phyloP scores from a whole-genome alignment of 2,113 vertebrate species.

The Phoenicopterus ruber region DNA sequence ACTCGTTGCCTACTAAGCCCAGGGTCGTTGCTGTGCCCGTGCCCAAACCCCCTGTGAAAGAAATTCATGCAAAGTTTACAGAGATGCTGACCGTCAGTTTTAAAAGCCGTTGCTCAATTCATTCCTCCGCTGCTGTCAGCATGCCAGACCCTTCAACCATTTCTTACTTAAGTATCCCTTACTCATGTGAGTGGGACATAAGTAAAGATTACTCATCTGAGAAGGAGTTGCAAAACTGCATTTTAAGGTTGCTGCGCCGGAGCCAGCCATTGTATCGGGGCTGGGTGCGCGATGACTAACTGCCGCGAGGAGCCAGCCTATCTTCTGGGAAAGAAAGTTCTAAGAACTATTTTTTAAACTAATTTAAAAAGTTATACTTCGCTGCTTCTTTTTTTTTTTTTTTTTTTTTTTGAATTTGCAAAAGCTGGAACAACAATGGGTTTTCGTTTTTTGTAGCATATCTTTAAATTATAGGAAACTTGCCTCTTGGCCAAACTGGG shows the following conservation, averaged over 20 bases:
- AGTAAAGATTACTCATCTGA: background rate
- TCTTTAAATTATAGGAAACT: slow-evolving; percentile 29
- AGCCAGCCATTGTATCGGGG: background rate
- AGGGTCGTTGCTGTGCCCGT: background rate
- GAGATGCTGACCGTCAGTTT: background rate
- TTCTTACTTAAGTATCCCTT: slow-evolving; percentile 5
- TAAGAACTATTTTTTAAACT: slow-evolving; percentile 10
- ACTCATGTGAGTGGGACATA: slow-evolving; percentile 15
- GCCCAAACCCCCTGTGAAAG: background rate
- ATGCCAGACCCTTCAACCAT: slow-evolving; percentile 17
- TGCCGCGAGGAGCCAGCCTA: background rate
- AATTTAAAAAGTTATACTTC: background rate
- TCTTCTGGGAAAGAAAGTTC: slow-evolving; percentile 29
- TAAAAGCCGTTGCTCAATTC: background rate
- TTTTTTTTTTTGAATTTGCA: background rate
- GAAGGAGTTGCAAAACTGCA: slow-evolving; percentile 19
- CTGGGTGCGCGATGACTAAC: background rate
- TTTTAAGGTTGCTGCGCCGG: background rate
- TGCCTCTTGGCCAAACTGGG: background rate
- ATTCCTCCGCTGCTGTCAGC: background rate
- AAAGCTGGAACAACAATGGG: background rate
- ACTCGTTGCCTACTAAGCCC: background rate
- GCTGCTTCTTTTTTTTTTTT: background rate
- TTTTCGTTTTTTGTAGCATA: background rate
- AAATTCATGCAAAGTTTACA: background rate